A percentile compares a stretch with the other conserved stretches of the same genome.
phyloP scores from a whole-genome alignment of 2,113 vertebrate species.

The Mastomys natalensis region DNA sequence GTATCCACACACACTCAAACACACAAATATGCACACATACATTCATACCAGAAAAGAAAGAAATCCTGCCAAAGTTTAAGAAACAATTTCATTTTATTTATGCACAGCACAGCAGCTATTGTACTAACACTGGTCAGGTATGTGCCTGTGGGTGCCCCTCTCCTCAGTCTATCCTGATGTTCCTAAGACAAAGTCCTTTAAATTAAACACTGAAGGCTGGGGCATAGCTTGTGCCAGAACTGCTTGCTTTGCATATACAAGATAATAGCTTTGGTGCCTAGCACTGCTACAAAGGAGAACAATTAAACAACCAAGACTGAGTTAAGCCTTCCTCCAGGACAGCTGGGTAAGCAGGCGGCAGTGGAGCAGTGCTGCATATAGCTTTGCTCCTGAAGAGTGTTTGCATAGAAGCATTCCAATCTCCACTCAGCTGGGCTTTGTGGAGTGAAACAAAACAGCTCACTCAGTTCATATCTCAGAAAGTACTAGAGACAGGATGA shows the following conservation, averaged over 20 bases:
- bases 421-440: slow-evolving; percentile 63
- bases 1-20: not conserved
- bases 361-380: not conserved
- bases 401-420: slow-evolving; percentile 27
- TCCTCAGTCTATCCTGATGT: slow-evolving; percentile 9
- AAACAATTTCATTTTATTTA: slow-evolving; percentile 75
- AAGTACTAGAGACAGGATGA: not conserved
- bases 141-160: slow-evolving; percentile 61
- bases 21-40: not conserved
- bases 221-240: not conserved
- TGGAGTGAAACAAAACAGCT: slow-evolving; percentile 47
- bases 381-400: slow-evolving; percentile 32
- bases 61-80: slow-evolving; percentile 79
- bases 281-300: not conserved
- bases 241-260: not conserved
- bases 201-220: slow-evolving; percentile 53
- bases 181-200: slow-evolving; percentile 76
- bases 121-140: slow-evolving; percentile 73
- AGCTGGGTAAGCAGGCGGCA: slow-evolving; percentile 70
- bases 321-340: slow-evolving; percentile 66
- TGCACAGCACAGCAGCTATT: slow-evolving; percentile 60
- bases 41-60: not conserved
- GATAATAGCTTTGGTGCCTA: not conserved
- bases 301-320: slow-evolving; percentile 66
- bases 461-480: not conserved